Evolutionary conservation across 2,113 vertebrate genomes (phyloP).

Genomic region (Antigone vipio): DNA sequence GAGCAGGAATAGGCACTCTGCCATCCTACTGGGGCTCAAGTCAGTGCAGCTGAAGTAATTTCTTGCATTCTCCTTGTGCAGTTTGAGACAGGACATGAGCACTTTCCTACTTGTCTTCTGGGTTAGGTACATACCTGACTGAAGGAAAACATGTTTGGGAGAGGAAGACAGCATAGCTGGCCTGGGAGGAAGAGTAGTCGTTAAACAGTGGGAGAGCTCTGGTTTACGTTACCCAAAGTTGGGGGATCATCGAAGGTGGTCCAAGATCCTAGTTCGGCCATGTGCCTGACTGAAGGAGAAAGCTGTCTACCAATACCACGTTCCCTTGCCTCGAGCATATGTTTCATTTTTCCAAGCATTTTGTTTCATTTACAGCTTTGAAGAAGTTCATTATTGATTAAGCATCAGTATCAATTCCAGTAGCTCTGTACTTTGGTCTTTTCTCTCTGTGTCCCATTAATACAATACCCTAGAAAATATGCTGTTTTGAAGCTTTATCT

Average conservation of each 20-base stretch:
- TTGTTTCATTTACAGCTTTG: background rate
- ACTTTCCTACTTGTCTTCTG: background rate
- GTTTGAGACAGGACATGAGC: background rate
- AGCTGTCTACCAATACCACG: accelerated
- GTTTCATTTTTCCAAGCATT: background rate
- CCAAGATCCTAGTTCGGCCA: background rate
- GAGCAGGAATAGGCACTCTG: background rate
- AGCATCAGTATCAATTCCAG: background rate
- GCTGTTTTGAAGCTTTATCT: background rate
- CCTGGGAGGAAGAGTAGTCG: background rate
- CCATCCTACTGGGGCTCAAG: background rate
- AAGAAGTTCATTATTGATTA: background rate
- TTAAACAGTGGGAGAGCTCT: background rate
- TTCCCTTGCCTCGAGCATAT: background rate
- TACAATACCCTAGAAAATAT: background rate
- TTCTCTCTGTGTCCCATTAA: background rate
- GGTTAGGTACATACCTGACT: background rate
- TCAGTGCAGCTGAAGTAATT: background rate
- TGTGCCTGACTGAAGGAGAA: background rate
- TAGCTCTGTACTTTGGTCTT: background rate
- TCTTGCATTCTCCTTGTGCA: background rate
- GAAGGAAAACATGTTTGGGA: background rate
- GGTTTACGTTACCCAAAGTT: background rate
- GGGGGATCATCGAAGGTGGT: background rate
- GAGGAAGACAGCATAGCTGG: background rate